Evolutionary conservation across 2,888 invertebrate genomes (phyloP).

Genomic region (Theodoxus fluviatilis): DNA sequence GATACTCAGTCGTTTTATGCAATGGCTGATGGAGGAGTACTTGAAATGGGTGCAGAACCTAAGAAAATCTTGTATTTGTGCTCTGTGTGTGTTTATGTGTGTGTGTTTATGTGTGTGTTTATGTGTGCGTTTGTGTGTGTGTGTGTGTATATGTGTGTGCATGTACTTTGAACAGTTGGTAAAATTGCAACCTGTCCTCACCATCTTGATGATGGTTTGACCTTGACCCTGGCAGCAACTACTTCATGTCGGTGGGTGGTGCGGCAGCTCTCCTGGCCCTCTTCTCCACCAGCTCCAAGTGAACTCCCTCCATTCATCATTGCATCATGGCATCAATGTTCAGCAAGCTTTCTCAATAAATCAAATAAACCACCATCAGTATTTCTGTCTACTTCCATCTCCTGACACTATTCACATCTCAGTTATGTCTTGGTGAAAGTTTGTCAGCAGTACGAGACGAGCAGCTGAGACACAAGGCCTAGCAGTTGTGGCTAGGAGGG

Average conservation of each 20-base stretch:
- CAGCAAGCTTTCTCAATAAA: neutral
- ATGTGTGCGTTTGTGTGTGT: neutral
- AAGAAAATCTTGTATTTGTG: neutral
- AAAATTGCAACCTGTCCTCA: too few species aligned
- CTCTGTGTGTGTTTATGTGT: neutral
- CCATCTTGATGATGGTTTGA: too few species aligned
- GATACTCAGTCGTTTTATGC: too few species aligned
- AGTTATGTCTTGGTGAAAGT: too few species aligned
- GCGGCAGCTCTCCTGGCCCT: conserved; percentile 91
- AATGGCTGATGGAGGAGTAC: too few species aligned
- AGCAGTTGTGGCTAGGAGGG: too few species aligned
- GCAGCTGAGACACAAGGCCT: too few species aligned
- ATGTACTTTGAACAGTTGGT: conserved; percentile 38
- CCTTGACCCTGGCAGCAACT: conserved; percentile 76
- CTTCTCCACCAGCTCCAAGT: conserved; percentile 80
- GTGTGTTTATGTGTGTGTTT: neutral
- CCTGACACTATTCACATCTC: too few species aligned
- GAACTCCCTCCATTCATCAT: conserved; percentile 4
- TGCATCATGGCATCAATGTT: neutral
- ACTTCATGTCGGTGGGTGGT: conserved; percentile 86
- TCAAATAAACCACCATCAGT: too few species aligned
- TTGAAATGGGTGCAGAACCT: too few species aligned
- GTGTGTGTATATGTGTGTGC: neutral
- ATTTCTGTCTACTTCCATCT: too few species aligned
- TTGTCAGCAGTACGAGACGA: too few species aligned